Conservation (phyloP, 1,140 invertebrate species). For the Euglossa dilemma region DNA sequence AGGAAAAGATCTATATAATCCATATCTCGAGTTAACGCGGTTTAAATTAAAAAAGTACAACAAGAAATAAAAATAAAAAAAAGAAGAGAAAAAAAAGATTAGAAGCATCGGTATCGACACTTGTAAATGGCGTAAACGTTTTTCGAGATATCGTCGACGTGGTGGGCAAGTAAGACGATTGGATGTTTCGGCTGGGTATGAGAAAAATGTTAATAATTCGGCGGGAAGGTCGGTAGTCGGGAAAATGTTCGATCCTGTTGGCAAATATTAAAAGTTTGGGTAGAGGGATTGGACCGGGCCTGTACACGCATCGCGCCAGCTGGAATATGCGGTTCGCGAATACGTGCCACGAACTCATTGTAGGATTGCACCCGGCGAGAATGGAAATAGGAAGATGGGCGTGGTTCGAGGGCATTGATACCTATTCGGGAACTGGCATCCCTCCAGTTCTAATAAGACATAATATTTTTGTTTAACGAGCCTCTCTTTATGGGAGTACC, state of each 20-base stretch:
- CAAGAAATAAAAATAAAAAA: too few relatives aligned
- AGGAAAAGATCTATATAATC: too few relatives aligned
- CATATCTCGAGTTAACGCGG: too few relatives aligned
- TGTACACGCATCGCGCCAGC: constrained; percentile 3
- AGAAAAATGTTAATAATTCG: constrained; percentile 30
- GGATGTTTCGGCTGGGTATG: neutral
- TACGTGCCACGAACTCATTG: constrained; percentile 32
- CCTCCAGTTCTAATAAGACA: constrained; percentile 75
- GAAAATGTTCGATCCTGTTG: constrained; percentile 1
- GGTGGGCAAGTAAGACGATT: neutral
- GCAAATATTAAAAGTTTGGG: constrained; percentile 41
- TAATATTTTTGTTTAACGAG: constrained; percentile 78
- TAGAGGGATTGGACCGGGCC: neutral
- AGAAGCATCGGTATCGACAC: too few relatives aligned
- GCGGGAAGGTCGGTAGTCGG: too few relatives aligned
- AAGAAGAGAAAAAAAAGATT: too few relatives aligned
- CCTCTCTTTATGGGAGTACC: constrained; percentile 45
- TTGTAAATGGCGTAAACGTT: too few relatives aligned
- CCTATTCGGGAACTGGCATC: constrained; percentile 72
- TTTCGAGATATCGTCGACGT: too few relatives aligned
- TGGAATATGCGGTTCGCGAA: constrained; percentile 26
- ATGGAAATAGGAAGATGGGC: constrained; percentile 57
- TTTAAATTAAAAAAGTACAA: too few relatives aligned
- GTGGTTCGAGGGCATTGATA: constrained; percentile 62
- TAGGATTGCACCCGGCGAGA: constrained; percentile 41